phyloP scores from a whole-genome alignment of 2,888 invertebrate genomes.

The Acanthosepion pharaonis region DNA sequence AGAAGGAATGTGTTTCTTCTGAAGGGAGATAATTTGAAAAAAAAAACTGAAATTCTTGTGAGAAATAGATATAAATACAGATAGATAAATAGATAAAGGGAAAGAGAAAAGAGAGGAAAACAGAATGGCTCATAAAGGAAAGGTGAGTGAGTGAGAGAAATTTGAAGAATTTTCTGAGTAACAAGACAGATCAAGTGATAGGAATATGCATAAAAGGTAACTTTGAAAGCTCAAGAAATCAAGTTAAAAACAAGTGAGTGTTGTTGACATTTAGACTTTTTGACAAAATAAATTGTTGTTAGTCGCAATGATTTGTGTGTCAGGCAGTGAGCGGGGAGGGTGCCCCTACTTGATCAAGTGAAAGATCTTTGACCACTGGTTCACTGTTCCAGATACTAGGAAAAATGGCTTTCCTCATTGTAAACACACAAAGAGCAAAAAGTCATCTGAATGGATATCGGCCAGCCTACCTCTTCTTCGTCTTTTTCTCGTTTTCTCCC shows the following conservation, averaged over 20 bases:
- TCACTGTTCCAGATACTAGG: background rate
- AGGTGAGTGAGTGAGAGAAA: background rate
- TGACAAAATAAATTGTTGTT: constrained; percentile 9
- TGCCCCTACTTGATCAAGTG: background rate
- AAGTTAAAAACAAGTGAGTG: background rate
- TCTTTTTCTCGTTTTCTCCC: background rate
- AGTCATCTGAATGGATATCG: background rate
- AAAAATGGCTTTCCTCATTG: constrained; percentile 33
- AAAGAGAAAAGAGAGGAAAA: background rate
- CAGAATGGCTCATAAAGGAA: no score
- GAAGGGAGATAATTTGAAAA: no score
- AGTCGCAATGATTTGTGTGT: background rate
- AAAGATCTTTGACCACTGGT: constrained; percentile 22
- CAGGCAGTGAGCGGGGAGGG: background rate
- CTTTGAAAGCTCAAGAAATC: background rate
- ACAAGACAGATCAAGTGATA: background rate
- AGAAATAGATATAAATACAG: background rate
- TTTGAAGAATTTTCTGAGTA: background rate
- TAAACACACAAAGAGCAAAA: constrained; percentile 6
- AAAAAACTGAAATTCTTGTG: no score
- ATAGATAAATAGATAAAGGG: background rate
- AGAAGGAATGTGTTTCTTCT: no score
- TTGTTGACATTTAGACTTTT: constrained; percentile 33
- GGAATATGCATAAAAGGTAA: background rate
- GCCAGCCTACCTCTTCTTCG: background rate